Base-by-base conservation (phyloP, 2,888 invertebrate species). In the Achlya flavicornis region DNA sequence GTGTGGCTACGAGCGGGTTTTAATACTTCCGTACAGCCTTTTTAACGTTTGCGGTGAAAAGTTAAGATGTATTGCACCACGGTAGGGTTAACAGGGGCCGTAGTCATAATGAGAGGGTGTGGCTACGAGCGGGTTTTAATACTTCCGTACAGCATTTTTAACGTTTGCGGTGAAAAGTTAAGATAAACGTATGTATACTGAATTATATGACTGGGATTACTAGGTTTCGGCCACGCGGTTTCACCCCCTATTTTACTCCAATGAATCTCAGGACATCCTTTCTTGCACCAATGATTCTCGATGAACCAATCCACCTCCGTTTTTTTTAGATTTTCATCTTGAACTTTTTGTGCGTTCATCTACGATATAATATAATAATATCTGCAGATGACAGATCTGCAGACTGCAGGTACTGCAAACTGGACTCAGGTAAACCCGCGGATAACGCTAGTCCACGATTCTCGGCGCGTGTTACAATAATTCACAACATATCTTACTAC, bases 401-500 rank as follows among this genome's bases (percentile, higher is more conserved):
- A 26, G 26, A 26, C 26, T 26, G 26, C 26, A 26, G 26, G 2
- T 26, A 26, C 11, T 41, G 41, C 2, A 12, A 2, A 2, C 41
- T 12, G 12, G 2, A 46, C n/a, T n/a, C n/a, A 46, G 46, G 46
- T 46, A n/a, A 46, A 46, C n/a, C 5, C 5, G 43, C 14, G 46
- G 48, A 4, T 10, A 53, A 19, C 4, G 2, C 10, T 53, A 19
- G 10, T 19, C 16, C 1, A 10, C 53, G 16, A 53, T 53, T 53
- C 48, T 7, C 48, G 14, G 16, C 16, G 46, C 46, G 46, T 43
- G 43, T 43, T 14, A 2, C 14, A 3, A 38, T 16, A 33, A 35
- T 8, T 59, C 41, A 59, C 59, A 3, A 41, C 59, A 59, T 59
- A 59, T 38, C 11, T 14, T 16, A 10, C 19, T 48, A 53, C 53